A percentile compares a stretch with the other conserved stretches of the same genome.
phyloP scores from a whole-genome alignment of 1,140 invertebrate species.

The Sipha flava region DNA sequence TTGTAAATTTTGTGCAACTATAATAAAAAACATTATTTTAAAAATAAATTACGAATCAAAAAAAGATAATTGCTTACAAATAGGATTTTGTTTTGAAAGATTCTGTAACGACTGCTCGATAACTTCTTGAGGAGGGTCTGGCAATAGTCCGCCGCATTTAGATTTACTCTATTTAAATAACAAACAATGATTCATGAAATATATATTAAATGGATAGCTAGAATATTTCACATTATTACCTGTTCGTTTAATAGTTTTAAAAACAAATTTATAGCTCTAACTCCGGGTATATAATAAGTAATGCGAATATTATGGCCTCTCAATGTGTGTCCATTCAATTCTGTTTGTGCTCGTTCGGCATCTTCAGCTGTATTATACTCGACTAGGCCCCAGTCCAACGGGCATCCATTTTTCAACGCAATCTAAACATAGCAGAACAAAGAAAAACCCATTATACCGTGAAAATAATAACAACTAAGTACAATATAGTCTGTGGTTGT shows the following conservation, averaged over 20 bases:
- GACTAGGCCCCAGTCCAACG: slow-evolving; percentile 52
- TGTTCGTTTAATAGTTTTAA: slow-evolving; percentile 48
- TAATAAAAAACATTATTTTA: slow-evolving; percentile 25
- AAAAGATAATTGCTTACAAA: slow-evolving; percentile 44
- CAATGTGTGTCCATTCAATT: slow-evolving; percentile 45
- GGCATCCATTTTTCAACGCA: slow-evolving; percentile 50
- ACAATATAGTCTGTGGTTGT: neutral
- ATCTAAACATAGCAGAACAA: slow-evolving; percentile 45
- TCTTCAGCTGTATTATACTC: slow-evolving; percentile 49
- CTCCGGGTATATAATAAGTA: slow-evolving; percentile 53
- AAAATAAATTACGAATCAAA: neutral
- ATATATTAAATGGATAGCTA: neutral
- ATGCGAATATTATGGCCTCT: slow-evolving; percentile 47
- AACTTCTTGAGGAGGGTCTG: slow-evolving; percentile 46
- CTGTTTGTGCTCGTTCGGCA: slow-evolving; percentile 47
- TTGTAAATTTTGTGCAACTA: slow-evolving; percentile 49
- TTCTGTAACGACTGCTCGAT: slow-evolving; percentile 48
- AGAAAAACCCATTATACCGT: neutral
- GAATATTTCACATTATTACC: slow-evolving; percentile 37
- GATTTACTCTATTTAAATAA: slow-evolving; percentile 41
- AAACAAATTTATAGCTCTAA: slow-evolving; percentile 51
- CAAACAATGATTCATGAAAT: neutral
- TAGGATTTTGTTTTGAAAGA: slow-evolving; percentile 48
- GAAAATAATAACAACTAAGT: neutral
- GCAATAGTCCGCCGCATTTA: slow-evolving; percentile 45